Evolutionary conservation across 2,113 vertebrate species (phyloP), one percentile per base, ranked within the genome.

Genomic region (Cephalopholis sonnerati): DNA sequence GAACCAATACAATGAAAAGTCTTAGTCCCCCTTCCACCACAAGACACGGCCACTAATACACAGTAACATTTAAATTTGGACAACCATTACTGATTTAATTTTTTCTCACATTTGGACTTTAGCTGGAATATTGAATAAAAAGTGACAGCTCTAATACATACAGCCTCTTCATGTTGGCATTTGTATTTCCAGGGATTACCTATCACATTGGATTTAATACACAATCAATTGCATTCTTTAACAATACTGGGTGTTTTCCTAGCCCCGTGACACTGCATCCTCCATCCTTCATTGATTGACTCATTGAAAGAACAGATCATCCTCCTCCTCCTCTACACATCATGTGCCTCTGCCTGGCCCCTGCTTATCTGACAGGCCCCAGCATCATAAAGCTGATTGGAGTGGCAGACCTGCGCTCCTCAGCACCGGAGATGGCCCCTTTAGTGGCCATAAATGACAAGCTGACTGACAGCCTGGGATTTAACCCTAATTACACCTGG

Each of bases 401-500:
- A 89, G 84, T 83, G 91, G 86, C 89, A 89, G 90, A 89, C 73
- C 79, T 73, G 81, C 36, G 36, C 79, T 84, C 76, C 88, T 87
- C 90, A 68, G 82, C 76, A 74, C 66, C 18, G 59, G 81, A 88
- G 90, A 90, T 81, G 85, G 74, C 58, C 85, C 61, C 82, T 90
- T 90, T 78, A 88, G 76, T 85, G 87, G 62, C 81, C 63, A 13
- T 93, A 86, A 92, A 91, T 81, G 89, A 91, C 90, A 86, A 72
- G 51, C 78, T 82, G 90, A 87, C 57, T 78, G 90, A 91, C 89
- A 87, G 90, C 46, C 55, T 24, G 67, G 86, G 83, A 90, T 89
- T 90, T 84, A 91, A 89, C 87, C 78, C 77, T 91, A 88, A 93
- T 91, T 90, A 92, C 89, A 92, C 81, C 82, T 83, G 86, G 86